Conservation (phyloP, 2,797 vertebrate species). For the Potorous gilbertii region DNA sequence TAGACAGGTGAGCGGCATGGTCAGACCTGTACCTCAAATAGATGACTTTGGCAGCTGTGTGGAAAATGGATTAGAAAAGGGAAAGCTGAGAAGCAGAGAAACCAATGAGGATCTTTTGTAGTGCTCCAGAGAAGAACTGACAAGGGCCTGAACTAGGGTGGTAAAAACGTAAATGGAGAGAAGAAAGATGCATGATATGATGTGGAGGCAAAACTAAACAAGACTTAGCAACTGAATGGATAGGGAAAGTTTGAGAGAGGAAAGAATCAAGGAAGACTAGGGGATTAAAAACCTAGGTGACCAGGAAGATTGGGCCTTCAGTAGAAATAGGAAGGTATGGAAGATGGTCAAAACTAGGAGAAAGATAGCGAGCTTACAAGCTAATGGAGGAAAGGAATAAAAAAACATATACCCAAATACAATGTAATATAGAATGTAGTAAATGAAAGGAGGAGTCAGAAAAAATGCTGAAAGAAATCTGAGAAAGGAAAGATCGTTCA, state of each 20-base stretch:
- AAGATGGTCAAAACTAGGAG: neutral
- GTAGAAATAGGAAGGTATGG: neutral
- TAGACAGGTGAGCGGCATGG: neutral
- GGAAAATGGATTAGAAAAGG: neutral
- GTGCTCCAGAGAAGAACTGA: neutral
- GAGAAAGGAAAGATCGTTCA: neutral
- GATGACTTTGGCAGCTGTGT: neutral
- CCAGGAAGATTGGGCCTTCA: neutral
- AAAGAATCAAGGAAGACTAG: neutral
- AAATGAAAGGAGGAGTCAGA: neutral
- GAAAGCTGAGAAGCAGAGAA: neutral
- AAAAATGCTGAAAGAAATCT: neutral
- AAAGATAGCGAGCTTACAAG: neutral
- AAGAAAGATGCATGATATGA: neutral
- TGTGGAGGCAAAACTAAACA: neutral
- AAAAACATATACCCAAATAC: neutral
- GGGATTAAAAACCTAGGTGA: neutral
- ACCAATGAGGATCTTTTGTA: neutral
- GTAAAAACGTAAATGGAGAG: neutral
- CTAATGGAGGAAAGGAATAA: neutral
- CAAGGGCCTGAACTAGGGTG: neutral
- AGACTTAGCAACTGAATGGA: neutral
- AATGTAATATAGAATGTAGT: neutral
- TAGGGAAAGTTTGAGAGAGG: neutral
- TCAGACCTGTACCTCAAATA: neutral